Conservation (phyloP, 2,113 vertebrate genomes). For the Pelecanoides urinatrix region DNA sequence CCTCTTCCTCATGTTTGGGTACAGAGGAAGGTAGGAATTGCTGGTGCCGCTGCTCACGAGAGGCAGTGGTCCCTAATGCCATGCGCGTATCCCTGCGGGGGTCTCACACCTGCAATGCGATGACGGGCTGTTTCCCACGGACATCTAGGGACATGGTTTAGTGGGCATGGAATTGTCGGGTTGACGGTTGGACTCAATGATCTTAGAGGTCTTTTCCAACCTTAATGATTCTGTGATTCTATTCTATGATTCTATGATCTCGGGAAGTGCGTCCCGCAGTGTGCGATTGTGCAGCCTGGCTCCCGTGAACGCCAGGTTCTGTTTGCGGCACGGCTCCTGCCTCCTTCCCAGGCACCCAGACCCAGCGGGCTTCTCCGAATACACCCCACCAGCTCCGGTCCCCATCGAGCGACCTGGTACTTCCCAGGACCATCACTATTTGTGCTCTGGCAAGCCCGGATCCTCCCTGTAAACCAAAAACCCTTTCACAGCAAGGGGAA, state of each 20-base stretch:
- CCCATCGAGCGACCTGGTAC: neutral
- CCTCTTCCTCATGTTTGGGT: conserved; percentile 95
- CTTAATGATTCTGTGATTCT: too few relatives aligned
- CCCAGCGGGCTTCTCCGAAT: accelerated
- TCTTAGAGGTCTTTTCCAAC: too few relatives aligned
- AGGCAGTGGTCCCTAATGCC: neutral
- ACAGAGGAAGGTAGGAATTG: conserved; percentile 86
- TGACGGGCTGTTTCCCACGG: neutral
- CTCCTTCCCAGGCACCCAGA: neutral
- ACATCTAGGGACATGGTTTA: neutral
- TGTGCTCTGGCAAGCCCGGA: neutral
- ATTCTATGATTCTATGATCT: too few relatives aligned
- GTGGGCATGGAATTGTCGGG: too few relatives aligned
- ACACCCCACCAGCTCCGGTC: neutral
- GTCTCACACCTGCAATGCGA: neutral
- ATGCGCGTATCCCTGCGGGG: neutral
- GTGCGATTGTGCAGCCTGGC: neutral
- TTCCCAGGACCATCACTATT: accelerated
- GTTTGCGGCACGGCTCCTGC: neutral
- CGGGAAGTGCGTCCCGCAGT: too few relatives aligned
- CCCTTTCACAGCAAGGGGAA: neutral
- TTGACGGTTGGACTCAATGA: too few relatives aligned
- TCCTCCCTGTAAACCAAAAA: neutral
- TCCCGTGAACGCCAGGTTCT: accelerated
- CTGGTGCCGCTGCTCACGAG: accelerated